Evolutionary conservation across 2,797 vertebrate species (phyloP), one percentile per base, ranked within the genome.

Genomic region (Pipistrellus nathusii): DNA sequence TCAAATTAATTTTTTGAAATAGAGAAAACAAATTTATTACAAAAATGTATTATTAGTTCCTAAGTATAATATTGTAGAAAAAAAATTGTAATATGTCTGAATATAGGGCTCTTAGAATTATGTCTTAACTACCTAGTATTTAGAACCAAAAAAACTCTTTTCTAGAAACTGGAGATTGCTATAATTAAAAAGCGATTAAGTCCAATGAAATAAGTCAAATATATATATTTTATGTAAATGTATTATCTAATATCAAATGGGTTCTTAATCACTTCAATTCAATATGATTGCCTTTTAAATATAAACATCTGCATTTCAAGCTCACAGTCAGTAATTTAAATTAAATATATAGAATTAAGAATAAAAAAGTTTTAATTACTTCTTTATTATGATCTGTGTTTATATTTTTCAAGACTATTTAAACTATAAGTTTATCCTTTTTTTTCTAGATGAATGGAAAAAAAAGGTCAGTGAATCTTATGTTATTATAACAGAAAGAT

Each of bases 381-480:
- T 76, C 15, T n/a, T 48, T 51, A 1, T 76, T 72, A 10, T 92
- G 32, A 69, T 88, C 48, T 95, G 66, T 90, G 27, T 80, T 89
- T 73, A 85, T 72, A 93, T 30, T 93, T 71, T 77, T 13, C 27
- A 87, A 86, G 97, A 66, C 59, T 81, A 62, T 62, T 13, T 30
- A 85, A 96, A 27, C 21, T 53, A 38, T 95, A 53, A 90, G 38
- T 96, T 32, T 89, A 13, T 59, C 3, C 41, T 62, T 88, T 96
- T 57, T 57, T 95, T 75, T 96, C 68, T 96, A 99, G 99, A 99
- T 97, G 99, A 99, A 96, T 99, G 99, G 99, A 99, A 99, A 98
- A 99, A 99, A 98, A 99, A 99, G 95, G 99, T 99, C 88, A 98
- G 98, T 8, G 99, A 99, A 98, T 99, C 99, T 0, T 99, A 99